Conservation (phyloP, 2,888 invertebrate species). For the Malthinus seriepunctatus region DNA sequence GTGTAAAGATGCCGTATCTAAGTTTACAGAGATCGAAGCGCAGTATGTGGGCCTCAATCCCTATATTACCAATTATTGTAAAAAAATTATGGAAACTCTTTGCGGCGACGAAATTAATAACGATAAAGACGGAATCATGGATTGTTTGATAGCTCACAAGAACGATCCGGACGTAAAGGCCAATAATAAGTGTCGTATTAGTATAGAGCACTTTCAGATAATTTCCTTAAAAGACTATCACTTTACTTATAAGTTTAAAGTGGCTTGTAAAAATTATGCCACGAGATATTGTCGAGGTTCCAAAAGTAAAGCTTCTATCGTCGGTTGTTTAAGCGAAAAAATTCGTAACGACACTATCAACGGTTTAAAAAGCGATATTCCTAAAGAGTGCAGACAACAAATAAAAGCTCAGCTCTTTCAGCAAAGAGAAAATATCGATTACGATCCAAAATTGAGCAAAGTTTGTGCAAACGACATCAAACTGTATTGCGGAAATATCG, state of each 20-base stretch:
- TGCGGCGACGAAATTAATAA: slow-evolving; percentile 72
- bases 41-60: slow-evolving; percentile 90
- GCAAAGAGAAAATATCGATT: slow-evolving; percentile 84
- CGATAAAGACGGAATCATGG: slow-evolving; percentile 89
- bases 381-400: slow-evolving; percentile 89
- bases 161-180: slow-evolving; percentile 80
- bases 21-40: slow-evolving; percentile 89
- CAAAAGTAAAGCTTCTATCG: slow-evolving; percentile 78
- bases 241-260: slow-evolving; percentile 93
- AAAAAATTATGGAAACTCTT: slow-evolving; percentile 74
- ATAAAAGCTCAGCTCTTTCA: slow-evolving; percentile 89
- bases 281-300: slow-evolving; percentile 68
- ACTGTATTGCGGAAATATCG: slow-evolving; percentile 69
- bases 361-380: slow-evolving; percentile 75
- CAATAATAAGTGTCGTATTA: slow-evolving; percentile 84
- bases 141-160: slow-evolving; percentile 91
- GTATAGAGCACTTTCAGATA: slow-evolving; percentile 96
- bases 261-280: slow-evolving; percentile 87
- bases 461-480: slow-evolving; percentile 82
- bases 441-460: slow-evolving; percentile 82
- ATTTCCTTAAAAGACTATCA: slow-evolving; percentile 91
- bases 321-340: slow-evolving; percentile 86
- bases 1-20: slow-evolving; percentile 78
- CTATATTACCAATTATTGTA: slow-evolving; percentile 81
- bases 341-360: slow-evolving; percentile 87